Evolutionary conservation across 2,888 invertebrate species (phyloP), one percentile per base, ranked within the genome.

Genomic region (Pachymerium ferrugineum): DNA sequence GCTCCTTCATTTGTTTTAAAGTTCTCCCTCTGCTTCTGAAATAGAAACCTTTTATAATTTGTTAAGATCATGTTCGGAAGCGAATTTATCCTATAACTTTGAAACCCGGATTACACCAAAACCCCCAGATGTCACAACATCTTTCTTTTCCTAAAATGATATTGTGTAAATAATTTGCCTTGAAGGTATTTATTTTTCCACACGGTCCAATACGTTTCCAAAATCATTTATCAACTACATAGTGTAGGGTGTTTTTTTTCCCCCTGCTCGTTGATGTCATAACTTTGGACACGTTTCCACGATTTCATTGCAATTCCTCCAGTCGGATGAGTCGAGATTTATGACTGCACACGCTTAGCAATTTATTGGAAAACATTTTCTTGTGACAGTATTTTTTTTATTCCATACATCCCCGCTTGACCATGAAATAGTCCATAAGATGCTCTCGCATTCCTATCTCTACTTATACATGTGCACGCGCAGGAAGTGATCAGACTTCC

Each of bases 401-500:
- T 2, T 19, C 14, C 16, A 22, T 54, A 19, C 16, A 10, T 22
- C 19, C 10, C 16, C 47, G 10, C 6, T 12, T 54, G 47, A 54
- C 47, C 47, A 54, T 54, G 47, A 54, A 54, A 54, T 54, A 54
- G 5, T 54, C 47, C 47, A 54, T 54, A 54, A 54, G 22, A 54
- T 54, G 47, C 47, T 54, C 47, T 54, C 10, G 47, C 47, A 54
- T 54, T 54, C 47, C 47, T 54, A 54, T 54, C 47, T 54, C 47
- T 54, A 12, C 47, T n/a, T 22, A 3, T 54, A 54, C 47, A 54
- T 54, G 47, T 54, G 47, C 47, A 54, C 47, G 47, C 47, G 16
- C 47, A 54, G 47, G 47, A 54, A 54, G 47, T 54, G 47, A 54
- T 54, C 47, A 54, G 47, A 54, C 47, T 54, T 54, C 47, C 47